A percentile compares a stretch with the other conserved stretches of the same genome.
phyloP scores from a whole-genome alignment of 2,113 vertebrate species.

The Anguilla japonica region DNA sequence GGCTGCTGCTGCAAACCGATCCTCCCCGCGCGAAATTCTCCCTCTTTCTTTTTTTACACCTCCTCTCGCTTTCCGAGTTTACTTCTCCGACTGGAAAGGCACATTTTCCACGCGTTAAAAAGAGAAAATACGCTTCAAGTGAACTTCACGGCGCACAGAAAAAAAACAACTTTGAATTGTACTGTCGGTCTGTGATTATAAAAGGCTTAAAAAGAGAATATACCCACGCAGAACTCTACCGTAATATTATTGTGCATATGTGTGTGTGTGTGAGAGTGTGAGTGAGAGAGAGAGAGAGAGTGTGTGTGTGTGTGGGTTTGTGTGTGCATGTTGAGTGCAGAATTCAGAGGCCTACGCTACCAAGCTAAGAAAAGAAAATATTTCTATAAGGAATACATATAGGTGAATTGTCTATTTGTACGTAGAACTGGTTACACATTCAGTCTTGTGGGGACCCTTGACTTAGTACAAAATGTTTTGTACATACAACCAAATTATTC shows the following conservation, averaged over 20 bases:
- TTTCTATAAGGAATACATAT: too few species aligned
- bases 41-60: too few species aligned
- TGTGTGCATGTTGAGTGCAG: neutral
- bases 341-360: neutral
- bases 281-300: too few species aligned
- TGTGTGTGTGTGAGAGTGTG: too few species aligned
- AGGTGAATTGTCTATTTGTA: too few species aligned
- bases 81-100: slow-evolving; percentile 14
- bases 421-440: too few species aligned
- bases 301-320: too few species aligned
- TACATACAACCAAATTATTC: too few species aligned
- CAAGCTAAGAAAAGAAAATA: neutral
- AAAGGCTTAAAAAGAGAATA: neutral
- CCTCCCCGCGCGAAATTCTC: neutral
- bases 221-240: neutral
- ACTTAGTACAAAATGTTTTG: too few species aligned
- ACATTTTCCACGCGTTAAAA: neutral
- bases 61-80: slow-evolving; percentile 2
- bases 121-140: neutral
- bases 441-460: too few species aligned
- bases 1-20: neutral
- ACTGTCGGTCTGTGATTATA: slow-evolving; percentile 3
- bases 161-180: slow-evolving; percentile 10
- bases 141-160: slow-evolving; percentile 16
- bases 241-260: too few species aligned